Evolutionary conservation across 2,888 invertebrate species (phyloP).

Genomic region (Anodontia alba): DNA sequence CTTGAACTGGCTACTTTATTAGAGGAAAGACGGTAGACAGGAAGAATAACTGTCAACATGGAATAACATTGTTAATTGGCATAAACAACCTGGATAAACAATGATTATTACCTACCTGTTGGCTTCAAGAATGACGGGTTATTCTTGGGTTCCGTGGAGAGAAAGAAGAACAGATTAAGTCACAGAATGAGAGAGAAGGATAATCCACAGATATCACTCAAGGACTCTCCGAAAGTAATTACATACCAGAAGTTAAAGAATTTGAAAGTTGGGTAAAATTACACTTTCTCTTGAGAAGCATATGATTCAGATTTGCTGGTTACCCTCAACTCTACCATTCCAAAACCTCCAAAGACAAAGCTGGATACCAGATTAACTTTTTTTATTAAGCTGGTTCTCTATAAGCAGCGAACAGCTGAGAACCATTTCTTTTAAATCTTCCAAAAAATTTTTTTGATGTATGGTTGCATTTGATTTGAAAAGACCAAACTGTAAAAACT

Average conservation of each 20-base stretch:
- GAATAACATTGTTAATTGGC: background rate
- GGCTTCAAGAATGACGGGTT: background rate
- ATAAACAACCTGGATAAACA: background rate
- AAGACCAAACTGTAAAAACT: background rate
- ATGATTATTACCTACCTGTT: background rate
- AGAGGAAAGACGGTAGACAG: too few species aligned
- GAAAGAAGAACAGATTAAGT: conserved; percentile 1
- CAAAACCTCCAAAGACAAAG: background rate
- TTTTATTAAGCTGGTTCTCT: background rate
- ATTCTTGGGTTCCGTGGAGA: background rate
- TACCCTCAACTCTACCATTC: background rate
- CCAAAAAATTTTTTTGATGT: background rate
- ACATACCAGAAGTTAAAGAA: background rate
- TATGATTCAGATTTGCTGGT: background rate
- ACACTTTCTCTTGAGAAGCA: background rate
- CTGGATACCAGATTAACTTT: background rate
- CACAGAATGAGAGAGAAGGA: background rate
- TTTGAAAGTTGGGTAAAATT: conserved; percentile 4
- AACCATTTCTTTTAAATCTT: background rate
- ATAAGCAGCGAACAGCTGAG: background rate
- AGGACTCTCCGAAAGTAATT: background rate
- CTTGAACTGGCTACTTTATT: too few species aligned
- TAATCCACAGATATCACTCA: background rate
- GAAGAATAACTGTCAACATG: background rate
- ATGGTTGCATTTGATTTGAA: background rate